These are phyloP conservation scores for Sesamia nonagrioides DNA, from an alignment of 1,140 invertebrate species.

Conservation along the genomic window DNA sequence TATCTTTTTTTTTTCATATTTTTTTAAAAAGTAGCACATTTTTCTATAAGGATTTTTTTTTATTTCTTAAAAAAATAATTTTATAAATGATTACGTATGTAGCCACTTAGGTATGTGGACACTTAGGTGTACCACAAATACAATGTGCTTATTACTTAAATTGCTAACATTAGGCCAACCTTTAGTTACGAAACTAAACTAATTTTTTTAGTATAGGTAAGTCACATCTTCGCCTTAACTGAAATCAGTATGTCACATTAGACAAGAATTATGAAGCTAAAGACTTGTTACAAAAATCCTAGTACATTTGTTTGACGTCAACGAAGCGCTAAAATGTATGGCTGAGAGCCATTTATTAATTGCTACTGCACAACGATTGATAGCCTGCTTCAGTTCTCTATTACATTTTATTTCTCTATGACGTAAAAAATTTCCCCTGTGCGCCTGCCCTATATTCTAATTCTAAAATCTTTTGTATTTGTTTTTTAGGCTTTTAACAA, in stretches of 20 bases:
- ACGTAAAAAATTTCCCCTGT: conserved; percentile 53
- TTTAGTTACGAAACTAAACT: neutral
- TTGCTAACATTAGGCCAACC: too few species aligned
- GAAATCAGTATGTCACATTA: conserved; percentile 74
- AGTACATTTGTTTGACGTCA: conserved; percentile 74
- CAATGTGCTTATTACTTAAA: too few species aligned
- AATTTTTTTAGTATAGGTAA: conserved; percentile 6
- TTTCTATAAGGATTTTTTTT: too few species aligned
- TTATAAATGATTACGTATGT: too few species aligned
- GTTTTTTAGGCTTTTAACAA: neutral
- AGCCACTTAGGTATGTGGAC: too few species aligned
- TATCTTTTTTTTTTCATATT: too few species aligned
- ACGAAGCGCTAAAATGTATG: conserved; percentile 68
- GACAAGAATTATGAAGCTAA: conserved; percentile 68
- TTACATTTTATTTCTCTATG: conserved; percentile 62
- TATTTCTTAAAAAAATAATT: too few species aligned
- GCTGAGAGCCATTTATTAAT: conserved; percentile 67
- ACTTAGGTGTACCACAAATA: too few species aligned
- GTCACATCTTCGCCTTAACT: conserved; percentile 53
- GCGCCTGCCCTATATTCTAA: conserved; percentile 37
- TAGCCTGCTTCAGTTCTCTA: conserved; percentile 66
- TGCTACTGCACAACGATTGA: conserved; percentile 67
- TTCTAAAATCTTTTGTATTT: conserved; percentile 6
- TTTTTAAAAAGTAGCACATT: too few species aligned
- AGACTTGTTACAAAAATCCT: conserved; percentile 58